Evolutionary conservation across 2,888 invertebrate genomes (phyloP), one percentile per base, ranked within the genome.

Genomic region (Leptinotarsa rubiginosa): DNA sequence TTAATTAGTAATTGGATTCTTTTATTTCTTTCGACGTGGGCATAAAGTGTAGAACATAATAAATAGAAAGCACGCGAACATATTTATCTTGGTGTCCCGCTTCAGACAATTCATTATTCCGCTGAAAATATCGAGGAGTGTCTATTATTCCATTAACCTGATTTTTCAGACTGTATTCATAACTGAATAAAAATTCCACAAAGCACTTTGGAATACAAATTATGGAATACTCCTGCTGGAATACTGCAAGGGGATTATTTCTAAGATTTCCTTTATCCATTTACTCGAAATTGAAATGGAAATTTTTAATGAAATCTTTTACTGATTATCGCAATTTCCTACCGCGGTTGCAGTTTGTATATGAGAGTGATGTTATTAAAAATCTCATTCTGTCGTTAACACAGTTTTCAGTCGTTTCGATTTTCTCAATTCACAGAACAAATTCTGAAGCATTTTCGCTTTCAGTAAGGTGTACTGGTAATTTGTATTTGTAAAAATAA

Each of bases 61-160:
- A 67, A 69, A 70, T n/a, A 66, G 20, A 65, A 56, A 47, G 56
- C 74, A 74, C 74, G 74, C 77, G 70, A 81, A 77, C 80, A 77
- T 77, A 77, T 77, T 77, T 78, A 78, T 81, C 77, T 78, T 73
- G 77, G 73, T 77, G 74, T 73, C 65, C 54, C 68, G 71, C 80
- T 75, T 16, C 41, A 41, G 72, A 69, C 78, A 80, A 81, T 82
- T 81, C 81, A 83, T 80, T 81, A 80, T 77, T 73, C 72, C 77
- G 73, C 77, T 79, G 76, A 78, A 79, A 82, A 81, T 80, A 82
- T 81, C 79, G 80, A 81, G 81, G 81, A 82, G 82, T 81, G 83
- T 82, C 83, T 81, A 80, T 82, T 82, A 83, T 83, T 83, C 83
- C 80, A 83, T 83, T 83, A 83, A 81, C 81, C 83, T 81, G 81